Evolutionary conservation across 2,113 vertebrate species (phyloP).

Genomic region (Eubucco bourcierii): DNA sequence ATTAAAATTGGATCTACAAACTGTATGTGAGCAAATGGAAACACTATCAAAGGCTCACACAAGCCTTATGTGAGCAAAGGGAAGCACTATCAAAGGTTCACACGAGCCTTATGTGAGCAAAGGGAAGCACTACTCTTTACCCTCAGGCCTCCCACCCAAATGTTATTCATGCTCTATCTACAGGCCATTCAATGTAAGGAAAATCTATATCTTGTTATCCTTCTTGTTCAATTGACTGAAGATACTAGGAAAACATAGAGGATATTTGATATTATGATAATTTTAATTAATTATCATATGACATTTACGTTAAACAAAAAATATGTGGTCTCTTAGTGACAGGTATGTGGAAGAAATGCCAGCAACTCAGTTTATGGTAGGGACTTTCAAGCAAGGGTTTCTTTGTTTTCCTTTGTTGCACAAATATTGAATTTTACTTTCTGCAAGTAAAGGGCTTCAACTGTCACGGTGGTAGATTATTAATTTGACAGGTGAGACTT

Average conservation of each 20-base stretch:
- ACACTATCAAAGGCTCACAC: background rate
- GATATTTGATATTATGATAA: background rate
- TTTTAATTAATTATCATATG: background rate
- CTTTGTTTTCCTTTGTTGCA: background rate
- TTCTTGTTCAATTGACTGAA: background rate
- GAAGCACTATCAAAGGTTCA: accelerated
- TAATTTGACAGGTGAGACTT: background rate
- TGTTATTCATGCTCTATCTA: background rate
- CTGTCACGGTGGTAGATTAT: background rate
- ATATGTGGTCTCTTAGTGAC: background rate
- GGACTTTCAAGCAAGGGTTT: background rate
- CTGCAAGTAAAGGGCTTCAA: background rate
- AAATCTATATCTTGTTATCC: background rate
- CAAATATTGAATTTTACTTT: background rate
- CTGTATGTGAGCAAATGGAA: background rate
- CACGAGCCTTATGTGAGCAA: background rate
- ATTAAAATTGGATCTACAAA: background rate
- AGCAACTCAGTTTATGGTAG: background rate
- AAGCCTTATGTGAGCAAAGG: background rate
- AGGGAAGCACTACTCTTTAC: background rate
- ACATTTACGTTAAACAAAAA: background rate
- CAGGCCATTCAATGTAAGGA: background rate
- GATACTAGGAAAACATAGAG: background rate
- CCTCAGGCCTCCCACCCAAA: background rate
- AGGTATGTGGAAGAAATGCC: background rate